Base-by-base conservation (phyloP, 2,888 invertebrate species). In the Chironomus riparius region DNA sequence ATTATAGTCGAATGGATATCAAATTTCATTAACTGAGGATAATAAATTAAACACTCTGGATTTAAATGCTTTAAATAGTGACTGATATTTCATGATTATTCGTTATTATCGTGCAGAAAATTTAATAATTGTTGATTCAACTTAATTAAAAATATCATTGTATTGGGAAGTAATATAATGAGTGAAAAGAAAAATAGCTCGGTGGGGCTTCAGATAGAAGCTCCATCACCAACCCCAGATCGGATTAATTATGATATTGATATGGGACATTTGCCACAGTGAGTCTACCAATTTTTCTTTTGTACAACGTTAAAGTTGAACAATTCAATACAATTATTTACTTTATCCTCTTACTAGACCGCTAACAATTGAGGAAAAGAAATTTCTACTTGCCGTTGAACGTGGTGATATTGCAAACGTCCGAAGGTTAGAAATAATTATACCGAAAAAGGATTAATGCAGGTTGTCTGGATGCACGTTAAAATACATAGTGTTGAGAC, bases 371-470 rank as follows among this genome's bases (percentile, higher is more conserved):
- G 93, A 94, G 79, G 97, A 97, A 85, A 97, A 96, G 86, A 94
- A 93, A 82, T 97, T 92, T 83, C 87, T 98, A 38, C 86, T 97
- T 76, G 94, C 96, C 0, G 95, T 97, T 24, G 97, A 97, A 85
- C 86, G 97, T 76, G 97, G 97, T 3, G 97, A 98, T 83, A 88
- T 96, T 82, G 90, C 91, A 13, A 93, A 93, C 82, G 95, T 95
- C 22, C 87, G 91, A 81, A 89, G 92, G 91, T 93, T 85, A 85
- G 83, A 28, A 76, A 3, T 38, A 10, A 38, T 38, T 10, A 38
- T 38, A 10, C 7, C 4, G 38, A 38, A 38, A 38, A 38, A 38
- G 38, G 38, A 38, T 38, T 38, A 10, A 38, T 10, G 10, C 38
- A 38, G 38, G 38, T 38, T 38, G 38, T 38, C 38, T 38, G 7